Conservation (phyloP, 2,888 invertebrate species). For the Lasioglossum morio region DNA sequence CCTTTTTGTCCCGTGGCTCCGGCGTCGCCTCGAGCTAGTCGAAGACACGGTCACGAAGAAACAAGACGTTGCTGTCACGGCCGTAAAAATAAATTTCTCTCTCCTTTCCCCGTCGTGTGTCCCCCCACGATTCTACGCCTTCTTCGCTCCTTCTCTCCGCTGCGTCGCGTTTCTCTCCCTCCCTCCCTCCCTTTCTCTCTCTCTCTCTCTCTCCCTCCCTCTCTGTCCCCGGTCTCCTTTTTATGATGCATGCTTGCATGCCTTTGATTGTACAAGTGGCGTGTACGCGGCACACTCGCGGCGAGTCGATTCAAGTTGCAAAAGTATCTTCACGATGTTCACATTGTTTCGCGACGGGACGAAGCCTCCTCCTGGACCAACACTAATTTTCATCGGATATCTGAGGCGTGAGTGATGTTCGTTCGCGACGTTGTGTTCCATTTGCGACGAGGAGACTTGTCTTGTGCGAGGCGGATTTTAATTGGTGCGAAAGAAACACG, state of each 20-base stretch:
- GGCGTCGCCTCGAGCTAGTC: slow-evolving; percentile 28
- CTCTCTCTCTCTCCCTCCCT: slow-evolving; percentile 2
- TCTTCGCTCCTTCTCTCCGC: neutral
- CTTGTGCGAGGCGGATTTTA: neutral
- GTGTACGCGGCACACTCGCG: slow-evolving; percentile 50
- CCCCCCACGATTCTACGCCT: neutral
- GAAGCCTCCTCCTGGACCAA: neutral
- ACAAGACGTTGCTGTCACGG: slow-evolving; percentile 65
- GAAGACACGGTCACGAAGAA: slow-evolving; percentile 63
- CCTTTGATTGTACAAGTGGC: slow-evolving; percentile 72
- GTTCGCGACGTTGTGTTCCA: neutral
- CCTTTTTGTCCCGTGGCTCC: slow-evolving; percentile 39
- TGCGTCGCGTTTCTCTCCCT: neutral
- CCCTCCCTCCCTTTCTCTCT: neutral
- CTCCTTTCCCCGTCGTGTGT: slow-evolving; percentile 45
- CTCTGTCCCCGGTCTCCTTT: slow-evolving; percentile 35
- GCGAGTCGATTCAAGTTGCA: slow-evolving; percentile 35
- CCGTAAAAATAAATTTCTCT: slow-evolving; percentile 74
- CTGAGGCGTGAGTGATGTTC: neutral
- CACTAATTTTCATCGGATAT: neutral
- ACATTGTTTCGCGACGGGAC: neutral
- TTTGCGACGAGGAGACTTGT: neutral
- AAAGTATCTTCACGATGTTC: neutral
- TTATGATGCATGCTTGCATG: slow-evolving; percentile 63
- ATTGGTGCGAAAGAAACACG: neutral